Conservation (phyloP, 2,888 invertebrate species). For the Apamea sordens region DNA sequence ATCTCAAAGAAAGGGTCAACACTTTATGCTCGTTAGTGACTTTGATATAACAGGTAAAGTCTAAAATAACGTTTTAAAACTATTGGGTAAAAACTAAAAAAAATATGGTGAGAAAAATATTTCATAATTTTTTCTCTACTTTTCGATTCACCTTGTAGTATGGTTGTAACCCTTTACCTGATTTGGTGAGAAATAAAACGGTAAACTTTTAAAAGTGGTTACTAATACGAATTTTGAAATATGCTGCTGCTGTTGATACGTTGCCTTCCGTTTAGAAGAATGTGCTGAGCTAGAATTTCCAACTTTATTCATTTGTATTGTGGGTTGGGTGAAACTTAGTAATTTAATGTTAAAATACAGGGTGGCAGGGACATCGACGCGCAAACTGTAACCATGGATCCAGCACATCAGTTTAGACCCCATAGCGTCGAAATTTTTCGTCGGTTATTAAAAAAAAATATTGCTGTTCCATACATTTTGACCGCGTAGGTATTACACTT, state of each 20-base stretch:
- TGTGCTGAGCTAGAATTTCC: not conserved
- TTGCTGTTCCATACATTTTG: too few relatives aligned
- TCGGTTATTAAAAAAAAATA: too few relatives aligned
- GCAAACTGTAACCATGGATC: too few relatives aligned
- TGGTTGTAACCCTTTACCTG: not conserved
- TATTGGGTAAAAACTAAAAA: not conserved
- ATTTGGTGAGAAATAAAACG: constrained; percentile 21
- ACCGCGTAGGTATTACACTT: too few relatives aligned
- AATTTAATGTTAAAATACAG: not conserved
- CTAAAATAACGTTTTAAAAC: not conserved
- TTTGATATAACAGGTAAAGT: constrained; percentile 16
- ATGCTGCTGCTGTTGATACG: not conserved
- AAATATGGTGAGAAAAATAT: constrained; percentile 7
- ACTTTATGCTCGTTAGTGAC: constrained; percentile 48
- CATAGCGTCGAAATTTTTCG: too few relatives aligned
- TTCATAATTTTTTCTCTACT: not conserved
- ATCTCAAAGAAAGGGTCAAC: constrained; percentile 41
- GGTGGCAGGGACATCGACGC: too few relatives aligned
- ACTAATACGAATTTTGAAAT: not conserved
- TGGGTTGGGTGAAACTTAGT: too few relatives aligned
- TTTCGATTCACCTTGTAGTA: not conserved
- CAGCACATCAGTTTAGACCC: too few relatives aligned
- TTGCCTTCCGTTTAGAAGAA: not conserved
- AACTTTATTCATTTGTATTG: not conserved
- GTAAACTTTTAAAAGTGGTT: not conserved